phyloP scores from a whole-genome alignment of 2,113 vertebrate species.

The Megaceryle maxima region DNA sequence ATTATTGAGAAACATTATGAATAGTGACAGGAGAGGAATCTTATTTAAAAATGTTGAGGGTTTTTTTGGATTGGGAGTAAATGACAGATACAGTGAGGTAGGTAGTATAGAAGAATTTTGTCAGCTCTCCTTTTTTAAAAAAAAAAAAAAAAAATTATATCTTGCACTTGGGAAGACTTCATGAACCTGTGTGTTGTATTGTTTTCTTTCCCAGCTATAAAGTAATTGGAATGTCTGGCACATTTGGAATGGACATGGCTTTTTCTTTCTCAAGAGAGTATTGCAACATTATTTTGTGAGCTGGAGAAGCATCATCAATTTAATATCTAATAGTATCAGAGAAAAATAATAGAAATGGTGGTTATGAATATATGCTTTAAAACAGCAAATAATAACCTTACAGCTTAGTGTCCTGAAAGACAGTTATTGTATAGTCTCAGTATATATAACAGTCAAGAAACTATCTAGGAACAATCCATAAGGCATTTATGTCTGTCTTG shows the following conservation, averaged over 20 bases:
- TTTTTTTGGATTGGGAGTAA: background rate
- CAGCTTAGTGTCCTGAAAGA: background rate
- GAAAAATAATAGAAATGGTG: background rate
- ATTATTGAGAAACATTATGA: background rate
- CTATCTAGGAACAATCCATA: background rate
- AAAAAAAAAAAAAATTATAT: background rate
- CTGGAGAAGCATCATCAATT: background rate
- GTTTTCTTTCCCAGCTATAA: background rate
- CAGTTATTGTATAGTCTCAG: background rate
- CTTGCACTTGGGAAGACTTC: background rate
- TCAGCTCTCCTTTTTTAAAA: background rate
- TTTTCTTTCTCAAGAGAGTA: background rate
- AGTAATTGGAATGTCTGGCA: background rate
- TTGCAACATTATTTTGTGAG: background rate
- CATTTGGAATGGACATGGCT: background rate
- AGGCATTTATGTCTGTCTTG: background rate
- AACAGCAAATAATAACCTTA: background rate
- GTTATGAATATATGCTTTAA: background rate
- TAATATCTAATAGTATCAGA: background rate
- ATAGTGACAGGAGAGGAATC: background rate
- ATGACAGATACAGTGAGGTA: background rate
- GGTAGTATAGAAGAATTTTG: background rate
- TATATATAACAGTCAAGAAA: background rate
- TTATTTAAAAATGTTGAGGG: rapidly evolving
- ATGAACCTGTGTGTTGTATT: background rate